Conservation (phyloP, 2,888 invertebrate species). For the Andrena camellia region DNA sequence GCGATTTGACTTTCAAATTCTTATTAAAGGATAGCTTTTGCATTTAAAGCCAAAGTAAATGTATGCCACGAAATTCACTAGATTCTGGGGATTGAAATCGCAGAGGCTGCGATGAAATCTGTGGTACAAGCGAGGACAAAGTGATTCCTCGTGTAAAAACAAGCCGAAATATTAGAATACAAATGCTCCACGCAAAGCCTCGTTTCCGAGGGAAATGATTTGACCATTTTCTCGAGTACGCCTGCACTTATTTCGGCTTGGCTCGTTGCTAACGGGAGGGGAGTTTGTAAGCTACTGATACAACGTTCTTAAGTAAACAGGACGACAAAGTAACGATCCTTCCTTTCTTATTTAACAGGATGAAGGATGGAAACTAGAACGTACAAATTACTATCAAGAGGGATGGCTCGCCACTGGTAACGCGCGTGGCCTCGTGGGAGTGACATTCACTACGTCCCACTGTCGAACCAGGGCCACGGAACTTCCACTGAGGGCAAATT, state of each 20-base stretch:
- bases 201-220: no score
- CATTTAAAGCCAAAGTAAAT: constrained; percentile 41
- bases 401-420: constrained; percentile 99
- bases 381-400: constrained; percentile 98
- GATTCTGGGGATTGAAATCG: constrained; percentile 32
- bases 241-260: no score
- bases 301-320: neutral
- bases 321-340: constrained; percentile 25
- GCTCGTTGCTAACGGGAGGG: no score
- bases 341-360: constrained; percentile 87
- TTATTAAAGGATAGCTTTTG: constrained; percentile 29
- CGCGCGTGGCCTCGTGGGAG: constrained; percentile 96
- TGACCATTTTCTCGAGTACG: no score
- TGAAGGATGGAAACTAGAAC: constrained; percentile 97
- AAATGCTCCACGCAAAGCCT: no score
- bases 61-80: constrained; percentile 26
- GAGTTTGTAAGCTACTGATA: neutral
- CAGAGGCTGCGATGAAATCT: neutral
- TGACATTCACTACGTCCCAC: constrained; percentile 98
- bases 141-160: no score
- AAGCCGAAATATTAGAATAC: no score
- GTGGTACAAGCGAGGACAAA: no score
- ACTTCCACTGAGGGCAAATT: constrained; percentile 96
- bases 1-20: constrained; percentile 59
- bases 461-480: constrained; percentile 93